A percentile compares a stretch with the other conserved stretches of the same genome.
Evolutionary conservation across 2,113 vertebrate species (phyloP).

Genomic region (Pseudorasbora parva): DNA sequence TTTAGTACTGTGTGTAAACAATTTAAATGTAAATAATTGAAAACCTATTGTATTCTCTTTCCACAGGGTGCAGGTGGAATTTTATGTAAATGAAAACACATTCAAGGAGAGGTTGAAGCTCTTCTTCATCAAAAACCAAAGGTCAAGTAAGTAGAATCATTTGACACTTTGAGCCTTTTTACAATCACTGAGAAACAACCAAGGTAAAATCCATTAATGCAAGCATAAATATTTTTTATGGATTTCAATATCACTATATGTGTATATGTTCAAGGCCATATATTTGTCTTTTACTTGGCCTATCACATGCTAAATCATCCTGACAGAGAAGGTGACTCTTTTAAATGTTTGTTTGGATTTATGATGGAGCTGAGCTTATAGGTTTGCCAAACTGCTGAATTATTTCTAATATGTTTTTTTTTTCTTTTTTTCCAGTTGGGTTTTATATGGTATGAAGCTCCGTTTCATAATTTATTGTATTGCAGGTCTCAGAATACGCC

Average conservation of each 20-base stretch:
- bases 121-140: constrained; percentile 99
- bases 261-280: neutral
- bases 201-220: neutral
- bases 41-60: neutral
- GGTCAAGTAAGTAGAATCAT: constrained; percentile 89
- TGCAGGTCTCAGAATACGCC: constrained; percentile 90
- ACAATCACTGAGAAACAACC: neutral
- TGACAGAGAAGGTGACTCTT: neutral
- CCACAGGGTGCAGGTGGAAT: constrained; percentile 95
- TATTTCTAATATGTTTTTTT: neutral
- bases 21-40: neutral
- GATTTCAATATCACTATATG: neutral
- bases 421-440: neutral
- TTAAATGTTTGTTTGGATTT: neutral
- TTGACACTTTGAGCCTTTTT: neutral
- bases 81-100: constrained; percentile 98
- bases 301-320: neutral
- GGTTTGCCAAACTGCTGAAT: neutral
- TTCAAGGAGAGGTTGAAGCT: constrained; percentile 98
- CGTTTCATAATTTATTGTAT: constrained; percentile 15
- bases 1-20: neutral
- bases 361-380: neutral
- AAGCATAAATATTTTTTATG: constrained; percentile 21
- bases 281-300: neutral
- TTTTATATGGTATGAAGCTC: neutral